Evolutionary conservation across 2,888 invertebrate species (phyloP).

Genomic region (Dendrolimus houi): DNA sequence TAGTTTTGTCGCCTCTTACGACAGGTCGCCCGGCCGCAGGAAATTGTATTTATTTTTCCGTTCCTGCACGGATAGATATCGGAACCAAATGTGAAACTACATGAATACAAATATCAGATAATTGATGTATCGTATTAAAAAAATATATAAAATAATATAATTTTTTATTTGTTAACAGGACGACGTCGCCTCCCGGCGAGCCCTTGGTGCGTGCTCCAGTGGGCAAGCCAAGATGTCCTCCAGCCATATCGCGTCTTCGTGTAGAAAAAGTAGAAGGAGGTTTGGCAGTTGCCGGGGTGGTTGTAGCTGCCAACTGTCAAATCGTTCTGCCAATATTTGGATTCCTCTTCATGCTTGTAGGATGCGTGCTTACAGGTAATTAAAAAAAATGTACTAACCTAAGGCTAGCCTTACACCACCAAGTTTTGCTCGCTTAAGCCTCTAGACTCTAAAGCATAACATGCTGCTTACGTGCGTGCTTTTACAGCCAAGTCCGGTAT

Average conservation of each 20-base stretch:
- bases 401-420: not conserved
- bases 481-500: too few species aligned
- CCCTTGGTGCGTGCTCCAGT: conserved; percentile 75
- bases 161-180: conserved; percentile 37
- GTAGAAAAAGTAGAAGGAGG: conserved; percentile 88
- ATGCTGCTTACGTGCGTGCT: not conserved
- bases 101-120: too few species aligned
- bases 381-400: not conserved
- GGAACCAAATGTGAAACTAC: too few species aligned
- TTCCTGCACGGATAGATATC: too few species aligned
- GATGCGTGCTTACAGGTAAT: conserved; percentile 84
- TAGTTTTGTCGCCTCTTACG: too few species aligned
- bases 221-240: conserved; percentile 77
- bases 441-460: not conserved
- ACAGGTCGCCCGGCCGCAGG: too few species aligned
- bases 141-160: too few species aligned
- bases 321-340: conserved; percentile 86
- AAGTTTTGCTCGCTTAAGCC: not conserved
- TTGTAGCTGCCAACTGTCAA: conserved; percentile 86
- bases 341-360: conserved; percentile 84
- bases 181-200: conserved; percentile 73
- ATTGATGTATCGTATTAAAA: too few species aligned
- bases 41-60: too few species aligned
- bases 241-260: conserved; percentile 81
- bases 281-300: conserved; percentile 84